Base-by-base conservation (phyloP, 2,113 vertebrate genomes). In the Hyperopisus bebe region DNA sequence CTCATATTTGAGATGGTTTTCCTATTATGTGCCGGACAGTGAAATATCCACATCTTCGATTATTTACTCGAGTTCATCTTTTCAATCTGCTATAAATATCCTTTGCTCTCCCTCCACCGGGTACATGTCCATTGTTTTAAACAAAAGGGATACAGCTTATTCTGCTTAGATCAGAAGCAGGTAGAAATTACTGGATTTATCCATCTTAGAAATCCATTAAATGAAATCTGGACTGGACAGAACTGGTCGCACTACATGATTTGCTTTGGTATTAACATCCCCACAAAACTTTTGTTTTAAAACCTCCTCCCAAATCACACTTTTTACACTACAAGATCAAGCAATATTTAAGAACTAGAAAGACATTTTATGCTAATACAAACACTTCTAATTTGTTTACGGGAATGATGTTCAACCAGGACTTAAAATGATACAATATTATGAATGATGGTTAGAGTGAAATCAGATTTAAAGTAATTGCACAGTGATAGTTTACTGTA, bases 11-110 rank as follows among this genome's bases (percentile, higher is more conserved):
- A 88, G 42, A 88, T 70, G 50, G 74, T 55, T 89, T 89, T 80
- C 88, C 70, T 80, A 89, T 89, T 80, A 89, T 53, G 21, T 83
- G 31, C 35, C 21, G 35, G 31, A 89, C 17, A 82, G 77, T 55
- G 77, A 53, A 89, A 53, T 44, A 55, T 44, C 88, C 88, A 58
- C 50, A 24, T 42, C 74, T 83, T n/a, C 74, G 48, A 27, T 90
- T 87, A 90, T 11, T 90, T 91, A 93, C 93, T 92, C 90, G 55
- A 90, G 91, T 91, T 88, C 88, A 88, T 92, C 91, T 93, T 90
- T 42, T 80, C 82, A 88, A 66, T 91, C 86, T 93, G 47, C 90
- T 89, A 91, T 88, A 93, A 93, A 93, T 88, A 90, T 88, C 91
- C 85, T 77, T 70, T 10, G 15, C 74, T 44, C 51, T 42, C 5